Evolutionary conservation across 2,797 vertebrate genomes (phyloP).

Genomic region (Acanthis flammea): DNA sequence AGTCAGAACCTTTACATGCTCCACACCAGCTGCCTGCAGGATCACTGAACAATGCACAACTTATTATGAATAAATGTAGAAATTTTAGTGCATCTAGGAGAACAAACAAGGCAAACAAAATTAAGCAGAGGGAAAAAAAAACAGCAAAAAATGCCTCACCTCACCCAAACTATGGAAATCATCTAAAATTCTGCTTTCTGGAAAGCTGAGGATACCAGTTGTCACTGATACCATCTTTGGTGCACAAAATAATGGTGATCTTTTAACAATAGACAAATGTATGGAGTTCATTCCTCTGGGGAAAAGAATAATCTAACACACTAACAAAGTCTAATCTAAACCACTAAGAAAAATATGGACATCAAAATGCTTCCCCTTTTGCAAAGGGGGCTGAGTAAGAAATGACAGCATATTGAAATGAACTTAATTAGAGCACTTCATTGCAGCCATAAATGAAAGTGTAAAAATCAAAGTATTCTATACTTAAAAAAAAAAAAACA

Average conservation of each 20-base stretch:
- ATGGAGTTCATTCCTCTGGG: not conserved
- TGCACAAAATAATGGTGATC: not conserved
- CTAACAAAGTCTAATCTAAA: not conserved
- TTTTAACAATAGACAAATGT: not conserved
- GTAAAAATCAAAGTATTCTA: not conserved
- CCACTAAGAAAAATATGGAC: not conserved
- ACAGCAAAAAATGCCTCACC: fast-evolving
- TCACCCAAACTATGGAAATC: not conserved
- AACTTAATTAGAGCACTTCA: not conserved
- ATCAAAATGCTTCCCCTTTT: not conserved
- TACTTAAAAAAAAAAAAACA: not conserved
- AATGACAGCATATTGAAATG: not conserved
- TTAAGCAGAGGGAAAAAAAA: not conserved
- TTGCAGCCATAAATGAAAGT: not conserved
- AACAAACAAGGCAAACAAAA: not conserved
- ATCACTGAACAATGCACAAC: not conserved
- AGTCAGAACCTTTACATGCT: not conserved
- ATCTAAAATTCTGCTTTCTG: not conserved
- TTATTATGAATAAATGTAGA: not conserved
- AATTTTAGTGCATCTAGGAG: not conserved
- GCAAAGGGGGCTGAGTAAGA: fast-evolving
- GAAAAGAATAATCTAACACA: not conserved
- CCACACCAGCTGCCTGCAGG: not conserved
- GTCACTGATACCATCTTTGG: not conserved
- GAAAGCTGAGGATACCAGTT: not conserved